Base-by-base conservation (phyloP, 2,888 invertebrate species). In the Acronicta psi region DNA sequence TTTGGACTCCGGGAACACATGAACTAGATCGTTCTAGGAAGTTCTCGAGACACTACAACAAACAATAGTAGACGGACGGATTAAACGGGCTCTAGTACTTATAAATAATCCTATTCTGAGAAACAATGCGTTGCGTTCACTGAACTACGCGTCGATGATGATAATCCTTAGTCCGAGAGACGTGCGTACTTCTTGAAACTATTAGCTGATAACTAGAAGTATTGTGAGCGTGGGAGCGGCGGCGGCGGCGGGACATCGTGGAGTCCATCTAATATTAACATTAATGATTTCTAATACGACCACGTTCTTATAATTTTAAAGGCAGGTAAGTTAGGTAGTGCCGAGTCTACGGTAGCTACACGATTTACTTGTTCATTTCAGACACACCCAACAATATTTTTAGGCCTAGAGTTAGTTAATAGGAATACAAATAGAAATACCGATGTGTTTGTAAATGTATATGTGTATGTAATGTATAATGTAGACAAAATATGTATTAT, bases 91-190 rank as follows among this genome's bases (percentile, higher is more conserved):
- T 5, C 40, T 34, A 16, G 13, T 37, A 6, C 18, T n/a, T 8
- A 31, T 13, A n/a, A 41, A 56, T 69, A 64, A 69, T 56, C 50
- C 25, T 13, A 23, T 68, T 68, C 51, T 7, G n/a, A 23, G 47
- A 64, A 64, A 55, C 46, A 56, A 56, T 47, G 18, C 7, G 14
- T 34, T n/a, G 34, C 20, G 18, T 57, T 57, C 25, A 43, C 37
- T 31, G 43, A 52, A 41, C 14, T 42, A n/a, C 43, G 17, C 20
- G 17, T 8, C 34, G n/a, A n/a, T 14, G 2, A 11, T 14, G 16
- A 17, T 59, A 55, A 59, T 52, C 54, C 20, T 23, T 34, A n/a
- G 38, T 40, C 20, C 34, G 11, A 47, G 17, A 16, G 29, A 56
- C 20, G 11, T 23, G 43, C 11, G 16, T 29, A 51, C 43, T 69